A percentile compares a stretch with the other conserved stretches of the same genome.
Conservation (phyloP, 2,888 invertebrate genomes). For the Salpingus planirostris region DNA sequence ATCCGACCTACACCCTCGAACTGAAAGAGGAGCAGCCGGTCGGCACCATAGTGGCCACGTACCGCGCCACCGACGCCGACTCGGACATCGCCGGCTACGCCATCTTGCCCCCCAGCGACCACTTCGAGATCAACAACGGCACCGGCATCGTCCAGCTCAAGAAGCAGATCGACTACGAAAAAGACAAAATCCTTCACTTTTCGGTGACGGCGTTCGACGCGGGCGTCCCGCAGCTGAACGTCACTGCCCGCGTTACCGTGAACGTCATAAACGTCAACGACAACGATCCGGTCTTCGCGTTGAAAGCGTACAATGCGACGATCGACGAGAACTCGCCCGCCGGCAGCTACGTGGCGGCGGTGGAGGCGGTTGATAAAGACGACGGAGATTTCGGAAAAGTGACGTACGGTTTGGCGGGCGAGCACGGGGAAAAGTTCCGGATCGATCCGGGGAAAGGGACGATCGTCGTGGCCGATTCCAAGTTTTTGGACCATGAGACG, state of each 20-base stretch:
- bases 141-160: slow-evolving; percentile 72
- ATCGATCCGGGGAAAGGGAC: slow-evolving; percentile 65
- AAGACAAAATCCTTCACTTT: slow-evolving; percentile 65
- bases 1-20: slow-evolving; percentile 55
- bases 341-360: slow-evolving; percentile 63
- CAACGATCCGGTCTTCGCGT: slow-evolving; percentile 70
- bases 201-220: slow-evolving; percentile 76
- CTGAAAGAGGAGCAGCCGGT: slow-evolving; percentile 76
- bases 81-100: slow-evolving; percentile 71
- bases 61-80: slow-evolving; percentile 72
- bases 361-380: slow-evolving; percentile 70
- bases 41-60: slow-evolving; percentile 67
- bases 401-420: slow-evolving; percentile 68
- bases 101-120: slow-evolving; percentile 61
- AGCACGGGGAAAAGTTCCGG: slow-evolving; percentile 62
- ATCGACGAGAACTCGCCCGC: slow-evolving; percentile 68
- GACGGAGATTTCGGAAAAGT: slow-evolving; percentile 70
- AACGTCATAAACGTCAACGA: slow-evolving; percentile 79
- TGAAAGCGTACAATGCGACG: slow-evolving; percentile 58
- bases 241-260: slow-evolving; percentile 68
- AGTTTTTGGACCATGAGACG: slow-evolving; percentile 69
- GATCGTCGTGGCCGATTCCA: slow-evolving; percentile 63
- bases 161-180: slow-evolving; percentile 77
- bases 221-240: slow-evolving; percentile 74
- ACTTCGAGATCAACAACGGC: slow-evolving; percentile 71